A percentile compares a stretch with the other conserved stretches of the same genome.
Evolutionary conservation across 2,888 invertebrate species (phyloP).

Genomic region (Linyphia triangularis): DNA sequence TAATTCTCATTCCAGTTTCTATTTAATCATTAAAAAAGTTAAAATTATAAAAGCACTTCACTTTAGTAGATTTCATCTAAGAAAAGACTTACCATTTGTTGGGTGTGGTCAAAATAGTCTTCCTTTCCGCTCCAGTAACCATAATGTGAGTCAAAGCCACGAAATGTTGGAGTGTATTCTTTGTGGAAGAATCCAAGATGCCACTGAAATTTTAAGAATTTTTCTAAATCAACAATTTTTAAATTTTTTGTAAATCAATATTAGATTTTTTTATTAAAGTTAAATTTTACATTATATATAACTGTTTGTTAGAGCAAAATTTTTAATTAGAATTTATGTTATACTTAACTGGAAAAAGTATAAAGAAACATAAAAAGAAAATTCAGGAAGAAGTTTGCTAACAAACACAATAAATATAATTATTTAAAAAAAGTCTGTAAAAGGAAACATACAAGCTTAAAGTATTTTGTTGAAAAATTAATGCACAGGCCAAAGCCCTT

Average conservation of each 20-base stretch:
- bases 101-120: conserved; percentile 93
- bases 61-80: too few relatives aligned
- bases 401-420: not conserved
- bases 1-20: too few relatives aligned
- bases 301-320: too few relatives aligned
- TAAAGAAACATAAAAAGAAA: not conserved
- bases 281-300: not conserved
- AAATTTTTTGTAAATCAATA: not conserved
- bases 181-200: conserved; percentile 88
- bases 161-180: conserved; percentile 87
- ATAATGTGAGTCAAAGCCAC: conserved; percentile 91
- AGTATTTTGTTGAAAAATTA: too few relatives aligned
- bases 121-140: conserved; percentile 95
- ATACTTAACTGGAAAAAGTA: too few relatives aligned
- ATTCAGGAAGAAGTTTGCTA: not conserved
- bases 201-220: conserved; percentile 82
- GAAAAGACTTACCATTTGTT: conserved; percentile 72
- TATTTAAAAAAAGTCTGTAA: too few relatives aligned
- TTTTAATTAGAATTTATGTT: too few relatives aligned
- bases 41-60: too few relatives aligned
- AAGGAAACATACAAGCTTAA: too few relatives aligned
- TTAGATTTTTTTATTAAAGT: not conserved
- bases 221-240: not conserved
- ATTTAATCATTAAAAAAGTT: too few relatives aligned
- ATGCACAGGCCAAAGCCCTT: too few relatives aligned